A percentile compares a stretch with the other conserved stretches of the same genome.
These are phyloP conservation scores for Anastrepha ludens DNA, from an alignment of 1,140 invertebrate genomes.

Conservation along the genomic window DNA sequence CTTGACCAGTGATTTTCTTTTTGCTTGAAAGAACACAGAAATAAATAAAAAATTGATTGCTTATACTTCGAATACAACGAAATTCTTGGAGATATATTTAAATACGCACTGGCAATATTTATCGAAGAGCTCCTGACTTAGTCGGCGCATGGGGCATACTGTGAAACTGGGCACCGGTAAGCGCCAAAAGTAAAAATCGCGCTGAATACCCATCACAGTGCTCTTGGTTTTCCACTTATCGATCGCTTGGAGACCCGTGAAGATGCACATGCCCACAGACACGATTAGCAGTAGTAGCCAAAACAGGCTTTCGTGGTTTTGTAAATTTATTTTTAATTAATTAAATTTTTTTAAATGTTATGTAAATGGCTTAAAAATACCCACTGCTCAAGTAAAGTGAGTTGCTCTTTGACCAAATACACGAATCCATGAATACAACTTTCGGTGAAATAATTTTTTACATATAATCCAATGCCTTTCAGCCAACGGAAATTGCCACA, in stretches of 20 bases:
- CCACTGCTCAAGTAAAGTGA: conserved; percentile 15
- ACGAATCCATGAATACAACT: conserved; percentile 34
- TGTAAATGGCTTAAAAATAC: not conserved
- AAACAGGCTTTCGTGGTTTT: conserved; percentile 62
- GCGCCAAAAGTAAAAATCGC: conserved; percentile 82
- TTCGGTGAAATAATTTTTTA: conserved; percentile 46
- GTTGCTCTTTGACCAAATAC: conserved; percentile 10
- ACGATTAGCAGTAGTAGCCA: conserved; percentile 64
- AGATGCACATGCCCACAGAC: conserved; percentile 65
- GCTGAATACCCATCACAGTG: conserved; percentile 81
- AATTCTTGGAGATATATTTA: not conserved
- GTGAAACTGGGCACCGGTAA: conserved; percentile 79
- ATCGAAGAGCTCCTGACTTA: conserved; percentile 73
- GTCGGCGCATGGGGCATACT: conserved; percentile 75
- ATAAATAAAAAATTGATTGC: not conserved
- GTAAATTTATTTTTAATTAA: not conserved
- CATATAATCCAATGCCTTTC: conserved; percentile 23
- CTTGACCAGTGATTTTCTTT: conserved; percentile 34
- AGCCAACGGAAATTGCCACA: conserved; percentile 23
- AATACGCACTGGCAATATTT: conserved; percentile 73
- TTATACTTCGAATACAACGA: not conserved
- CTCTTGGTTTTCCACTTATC: conserved; percentile 67
- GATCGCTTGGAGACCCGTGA: conserved; percentile 65
- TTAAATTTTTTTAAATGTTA: not conserved
- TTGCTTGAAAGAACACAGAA: not conserved